These are phyloP conservation scores for Hucho hucho DNA, from an alignment of 2,113 vertebrate species.

Conservation along the genomic window DNA sequence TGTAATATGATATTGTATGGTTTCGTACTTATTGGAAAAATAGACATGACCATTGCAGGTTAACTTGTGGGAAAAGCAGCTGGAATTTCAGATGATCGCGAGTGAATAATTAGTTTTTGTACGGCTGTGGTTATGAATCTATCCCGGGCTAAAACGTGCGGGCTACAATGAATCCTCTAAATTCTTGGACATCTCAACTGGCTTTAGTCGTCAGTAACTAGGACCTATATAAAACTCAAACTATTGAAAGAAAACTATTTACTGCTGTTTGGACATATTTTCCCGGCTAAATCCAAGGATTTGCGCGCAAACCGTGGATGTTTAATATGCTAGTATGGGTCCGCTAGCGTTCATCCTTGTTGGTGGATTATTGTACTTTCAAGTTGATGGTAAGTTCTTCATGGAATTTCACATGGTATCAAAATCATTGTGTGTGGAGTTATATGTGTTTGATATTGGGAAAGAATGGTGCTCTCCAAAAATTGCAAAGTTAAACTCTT, in stretches of 20 bases:
- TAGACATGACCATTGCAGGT: conserved; percentile 24
- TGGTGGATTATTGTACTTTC: conserved; percentile 88
- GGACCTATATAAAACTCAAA: conserved; percentile 47
- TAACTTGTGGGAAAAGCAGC: conserved; percentile 37
- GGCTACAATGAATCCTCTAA: conserved; percentile 72
- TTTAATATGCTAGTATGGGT: conserved; percentile 96
- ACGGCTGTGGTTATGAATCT: conserved; percentile 50
- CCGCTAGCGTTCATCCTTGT: conserved; percentile 88
- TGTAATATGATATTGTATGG: not conserved
- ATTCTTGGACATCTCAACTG: conserved; percentile 68
- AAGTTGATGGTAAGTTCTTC: conserved; percentile 88
- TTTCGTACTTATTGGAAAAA: conserved; percentile 15
- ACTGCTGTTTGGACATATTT: conserved; percentile 46
- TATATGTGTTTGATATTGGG: not conserved
- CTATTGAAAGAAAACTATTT: conserved; percentile 39
- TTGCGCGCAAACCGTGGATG: conserved; percentile 79
- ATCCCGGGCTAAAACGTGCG: conserved; percentile 44
- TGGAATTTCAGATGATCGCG: conserved; percentile 34
- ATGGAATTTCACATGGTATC: not conserved
- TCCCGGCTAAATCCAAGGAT: conserved; percentile 70
- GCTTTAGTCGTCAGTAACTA: conserved; percentile 64
- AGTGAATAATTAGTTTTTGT: conserved; percentile 45
- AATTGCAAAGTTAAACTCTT: not conserved
- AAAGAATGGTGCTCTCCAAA: too few species aligned
- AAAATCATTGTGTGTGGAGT: not conserved